These are phyloP conservation scores for Folsomia candida DNA, from an alignment of 2,888 invertebrate genomes.

Conservation along the genomic window DNA sequence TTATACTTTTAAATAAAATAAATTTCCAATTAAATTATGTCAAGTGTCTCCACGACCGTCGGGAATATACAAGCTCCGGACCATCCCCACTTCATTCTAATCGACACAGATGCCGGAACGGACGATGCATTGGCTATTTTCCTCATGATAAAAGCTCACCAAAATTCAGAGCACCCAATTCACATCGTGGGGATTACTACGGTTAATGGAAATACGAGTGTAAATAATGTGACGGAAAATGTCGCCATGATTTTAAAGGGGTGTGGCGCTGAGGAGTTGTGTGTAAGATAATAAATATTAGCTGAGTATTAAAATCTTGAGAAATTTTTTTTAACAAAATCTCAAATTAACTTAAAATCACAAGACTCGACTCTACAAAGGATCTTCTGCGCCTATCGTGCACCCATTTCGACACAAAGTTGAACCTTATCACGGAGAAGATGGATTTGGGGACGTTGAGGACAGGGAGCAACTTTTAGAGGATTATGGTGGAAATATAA, in stretches of 20 bases:
- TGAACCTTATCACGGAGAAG: slow-evolving; percentile 54
- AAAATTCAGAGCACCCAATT: slow-evolving; percentile 54
- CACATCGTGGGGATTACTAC: slow-evolving; percentile 69
- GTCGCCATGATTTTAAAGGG: slow-evolving; percentile 66
- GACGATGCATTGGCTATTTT: slow-evolving; percentile 67
- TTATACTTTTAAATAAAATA: no score
- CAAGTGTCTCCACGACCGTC: no score
- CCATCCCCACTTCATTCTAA: slow-evolving; percentile 55
- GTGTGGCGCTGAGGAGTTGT: slow-evolving; percentile 54
- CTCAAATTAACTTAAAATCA: neutral
- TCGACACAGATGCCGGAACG: slow-evolving; percentile 66
- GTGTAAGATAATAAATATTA: slow-evolving; percentile 15
- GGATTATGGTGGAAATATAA: slow-evolving; percentile 38
- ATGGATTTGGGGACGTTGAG: slow-evolving; percentile 53
- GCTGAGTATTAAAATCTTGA: neutral
- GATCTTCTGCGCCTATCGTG: slow-evolving; percentile 55
- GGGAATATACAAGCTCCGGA: no score
- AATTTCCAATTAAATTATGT: no score
- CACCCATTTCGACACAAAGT: slow-evolving; percentile 16
- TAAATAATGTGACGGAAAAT: slow-evolving; percentile 68
- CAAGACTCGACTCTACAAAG: slow-evolving; percentile 70
- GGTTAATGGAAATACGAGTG: slow-evolving; percentile 69
- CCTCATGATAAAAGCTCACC: slow-evolving; percentile 58
- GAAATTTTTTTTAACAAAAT: neutral
- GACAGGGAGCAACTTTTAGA: no score